Conservation (phyloP, 2,797 vertebrate genomes). For the Melopsittacus undulatus region DNA sequence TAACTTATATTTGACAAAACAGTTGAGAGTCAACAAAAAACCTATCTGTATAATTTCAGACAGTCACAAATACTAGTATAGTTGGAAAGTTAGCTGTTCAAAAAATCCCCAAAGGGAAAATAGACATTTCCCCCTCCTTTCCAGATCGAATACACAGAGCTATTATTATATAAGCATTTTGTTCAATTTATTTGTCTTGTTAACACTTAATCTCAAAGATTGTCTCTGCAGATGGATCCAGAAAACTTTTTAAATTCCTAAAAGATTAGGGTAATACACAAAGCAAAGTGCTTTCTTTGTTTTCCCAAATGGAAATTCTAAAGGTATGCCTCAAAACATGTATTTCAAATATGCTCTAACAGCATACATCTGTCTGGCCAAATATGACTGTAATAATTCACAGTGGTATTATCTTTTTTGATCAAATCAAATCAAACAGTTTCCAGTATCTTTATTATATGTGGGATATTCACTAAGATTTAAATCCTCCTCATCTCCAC, state of each 20-base stretch:
- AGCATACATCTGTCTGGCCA: fast-evolving
- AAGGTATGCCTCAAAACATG: not conserved
- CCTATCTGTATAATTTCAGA: not conserved
- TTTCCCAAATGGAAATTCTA: not conserved
- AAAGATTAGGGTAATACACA: not conserved
- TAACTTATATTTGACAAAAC: not conserved
- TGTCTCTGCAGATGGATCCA: not conserved
- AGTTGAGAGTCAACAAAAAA: not conserved
- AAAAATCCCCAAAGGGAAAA: not conserved
- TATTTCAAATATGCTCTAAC: not conserved
- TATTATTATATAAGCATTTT: not conserved
- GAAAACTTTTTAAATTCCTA: not conserved
- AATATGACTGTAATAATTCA: not conserved
- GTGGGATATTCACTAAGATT: not conserved
- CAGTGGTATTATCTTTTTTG: not conserved
- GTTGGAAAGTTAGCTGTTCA: not conserved
- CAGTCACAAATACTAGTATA: not conserved
- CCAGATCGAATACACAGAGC: not conserved
- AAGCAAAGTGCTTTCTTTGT: not conserved
- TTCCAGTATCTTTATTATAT: not conserved
- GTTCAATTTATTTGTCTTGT: not conserved
- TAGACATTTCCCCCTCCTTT: not conserved
- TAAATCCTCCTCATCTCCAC: not conserved
- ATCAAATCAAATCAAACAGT: not conserved
- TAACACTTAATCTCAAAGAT: not conserved